Evolutionary conservation across 2,797 vertebrate genomes (phyloP).

Genomic region (Takifugu ocellatus): DNA sequence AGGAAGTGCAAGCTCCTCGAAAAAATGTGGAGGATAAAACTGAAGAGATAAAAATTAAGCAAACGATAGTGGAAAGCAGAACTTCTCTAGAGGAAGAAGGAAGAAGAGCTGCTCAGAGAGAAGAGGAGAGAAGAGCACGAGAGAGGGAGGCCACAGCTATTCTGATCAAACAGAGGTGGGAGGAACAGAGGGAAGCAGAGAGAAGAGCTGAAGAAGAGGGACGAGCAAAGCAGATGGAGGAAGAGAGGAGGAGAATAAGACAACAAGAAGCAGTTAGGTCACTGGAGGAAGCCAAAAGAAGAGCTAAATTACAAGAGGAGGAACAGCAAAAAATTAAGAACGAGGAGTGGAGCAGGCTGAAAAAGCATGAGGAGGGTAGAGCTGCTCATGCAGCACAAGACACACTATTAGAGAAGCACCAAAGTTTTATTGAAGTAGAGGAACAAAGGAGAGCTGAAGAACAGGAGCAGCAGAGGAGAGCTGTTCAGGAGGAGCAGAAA

Average conservation of each 20-base stretch:
- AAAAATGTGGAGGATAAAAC: slow-evolving; percentile 22
- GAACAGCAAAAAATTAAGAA: slow-evolving; percentile 5
- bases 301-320: not conserved
- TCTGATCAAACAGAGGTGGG: slow-evolving; percentile 46
- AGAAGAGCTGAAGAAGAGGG: slow-evolving; percentile 31
- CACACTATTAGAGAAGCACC: not conserved
- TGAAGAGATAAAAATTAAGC: slow-evolving; percentile 38
- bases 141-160: slow-evolving; percentile 46
- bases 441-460: slow-evolving; percentile 8
- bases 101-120: slow-evolving; percentile 40
- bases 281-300: not conserved
- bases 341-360: slow-evolving; percentile 8
- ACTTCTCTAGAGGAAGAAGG: slow-evolving; percentile 47
- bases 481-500: not conserved
- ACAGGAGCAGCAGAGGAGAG: slow-evolving; percentile 12
- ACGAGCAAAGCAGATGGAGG: slow-evolving; percentile 21
- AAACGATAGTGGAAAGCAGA: slow-evolving; percentile 44
- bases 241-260: slow-evolving; percentile 27
- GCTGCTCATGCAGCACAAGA: not conserved
- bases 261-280: slow-evolving; percentile 5
- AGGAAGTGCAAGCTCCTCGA: slow-evolving; percentile 3
- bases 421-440: not conserved
- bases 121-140: slow-evolving; percentile 49
- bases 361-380: not conserved
- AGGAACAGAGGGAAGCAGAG: slow-evolving; percentile 42